A percentile compares a stretch with the other conserved stretches of the same genome.
phyloP scores from a whole-genome alignment of 2,888 invertebrate species.

The Drosophila maculinotata region DNA sequence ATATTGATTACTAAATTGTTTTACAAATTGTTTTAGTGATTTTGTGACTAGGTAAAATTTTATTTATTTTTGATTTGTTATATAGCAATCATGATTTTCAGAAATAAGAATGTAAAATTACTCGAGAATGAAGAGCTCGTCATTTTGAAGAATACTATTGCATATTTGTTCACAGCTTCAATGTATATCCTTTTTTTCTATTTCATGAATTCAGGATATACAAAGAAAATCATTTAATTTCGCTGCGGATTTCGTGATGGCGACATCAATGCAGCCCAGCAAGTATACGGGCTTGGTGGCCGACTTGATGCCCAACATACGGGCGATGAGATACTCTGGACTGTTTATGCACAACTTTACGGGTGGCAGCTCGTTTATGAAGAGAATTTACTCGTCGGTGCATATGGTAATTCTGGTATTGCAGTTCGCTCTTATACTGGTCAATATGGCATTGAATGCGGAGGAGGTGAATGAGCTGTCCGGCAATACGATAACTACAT shows the following conservation, averaged over 20 bases:
- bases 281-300: constrained; percentile 90
- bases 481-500: constrained; percentile 92
- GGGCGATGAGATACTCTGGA: constrained; percentile 91
- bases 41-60: too few species aligned
- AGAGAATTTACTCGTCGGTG: constrained; percentile 87
- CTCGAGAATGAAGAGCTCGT: too few species aligned
- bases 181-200: too few species aligned
- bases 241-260: constrained; percentile 31
- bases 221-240: constrained; percentile 26
- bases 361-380: constrained; percentile 87
- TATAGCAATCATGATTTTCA: too few species aligned
- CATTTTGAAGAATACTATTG: too few species aligned
- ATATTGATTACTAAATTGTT: not conserved
- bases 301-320: constrained; percentile 93
- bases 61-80: not conserved
- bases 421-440: constrained; percentile 88
- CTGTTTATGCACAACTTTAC: constrained; percentile 93
- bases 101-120: too few species aligned
- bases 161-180: too few species aligned
- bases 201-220: constrained; percentile 1
- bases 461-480: constrained; percentile 91
- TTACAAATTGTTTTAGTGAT: too few species aligned
- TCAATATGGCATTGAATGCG: constrained; percentile 90
- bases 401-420: constrained; percentile 88
- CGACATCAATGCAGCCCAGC: constrained; percentile 77